Percentiles rank a stretch among this genome's conserved stretches.
Conservation (phyloP, 1,140 invertebrate genomes). For the Camponotus vicinus region DNA sequence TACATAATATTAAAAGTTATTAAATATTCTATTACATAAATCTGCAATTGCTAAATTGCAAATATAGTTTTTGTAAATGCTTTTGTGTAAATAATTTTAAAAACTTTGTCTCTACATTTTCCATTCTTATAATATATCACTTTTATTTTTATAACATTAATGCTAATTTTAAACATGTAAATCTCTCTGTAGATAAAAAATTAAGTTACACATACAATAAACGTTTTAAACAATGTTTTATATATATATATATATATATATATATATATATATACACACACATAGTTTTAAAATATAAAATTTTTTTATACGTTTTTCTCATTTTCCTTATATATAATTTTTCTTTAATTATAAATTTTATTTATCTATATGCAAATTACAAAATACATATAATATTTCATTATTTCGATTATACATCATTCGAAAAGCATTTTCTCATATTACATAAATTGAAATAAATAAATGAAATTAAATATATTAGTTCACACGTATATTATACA, state of each 20-base stretch:
- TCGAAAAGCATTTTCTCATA: neutral
- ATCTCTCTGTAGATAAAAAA: neutral
- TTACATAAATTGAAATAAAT: neutral
- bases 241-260: too few species aligned
- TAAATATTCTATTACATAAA: neutral
- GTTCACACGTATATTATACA: neutral
- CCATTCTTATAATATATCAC: neutral
- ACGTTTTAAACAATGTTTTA: neutral
- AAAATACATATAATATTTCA: neutral
- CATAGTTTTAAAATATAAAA: neutral
- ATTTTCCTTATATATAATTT: neutral
- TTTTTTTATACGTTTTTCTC: neutral
- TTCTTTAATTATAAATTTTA: neutral
- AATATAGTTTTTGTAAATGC: constrained; percentile 9
- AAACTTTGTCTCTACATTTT: neutral
- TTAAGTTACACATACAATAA: neutral
- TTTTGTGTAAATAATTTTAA: too few species aligned
- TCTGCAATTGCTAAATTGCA: neutral
- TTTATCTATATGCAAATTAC: neutral
- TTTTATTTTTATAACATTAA: too few species aligned
- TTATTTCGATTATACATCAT: neutral
- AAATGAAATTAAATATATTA: neutral
- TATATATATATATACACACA: too few species aligned
- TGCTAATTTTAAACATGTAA: neutral
- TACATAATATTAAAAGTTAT: neutral